Base-by-base conservation (phyloP, 2,797 vertebrate species). In the Gymnodraco acuticeps region DNA sequence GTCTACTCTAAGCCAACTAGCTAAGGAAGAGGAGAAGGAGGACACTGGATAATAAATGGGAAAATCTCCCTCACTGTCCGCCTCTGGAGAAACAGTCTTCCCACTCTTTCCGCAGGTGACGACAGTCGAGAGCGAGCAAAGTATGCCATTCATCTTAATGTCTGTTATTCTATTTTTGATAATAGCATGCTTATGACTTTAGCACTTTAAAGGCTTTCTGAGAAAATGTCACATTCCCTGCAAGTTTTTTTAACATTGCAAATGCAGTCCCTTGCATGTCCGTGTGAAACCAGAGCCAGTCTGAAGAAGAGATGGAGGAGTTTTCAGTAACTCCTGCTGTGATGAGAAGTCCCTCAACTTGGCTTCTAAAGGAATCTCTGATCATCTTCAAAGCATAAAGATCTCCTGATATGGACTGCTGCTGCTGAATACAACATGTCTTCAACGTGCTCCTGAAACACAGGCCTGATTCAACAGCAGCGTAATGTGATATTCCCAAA, bases 31-130 rank as follows among this genome's bases (percentile, higher is more conserved):
- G 47, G 77, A 82, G 50, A 67, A 71, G 70, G 78, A 77, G 80
- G 79, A 84, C 65, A 63, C 80, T 27, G 75, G 78, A 76, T 90
- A 88, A 92, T 84, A 88, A 85, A 93, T 85, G 73, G 84, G 79
- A 80, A 56, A 67, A 63, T 77, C 80, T 75, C 66, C 56, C 64
- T 60, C 60, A 47, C 60, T 23, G 63, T 70, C 72, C 70, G 68
- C 73, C 79, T 83, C 80, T 47, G 75, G 71, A 84, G 82, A 80
- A 75, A 81, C 58, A 64, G 77, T 78, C 67, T 73, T 70, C 55
- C 70, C 68, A 66, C 78, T 85, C 54, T 85, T 83, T 79, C 75
- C 78, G 77, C 61, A 83, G 81, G 82, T 86, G 83, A 74, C 11
- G 75, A 73, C 78, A 82, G 78, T 43, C 80, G 70, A 82, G 76